phyloP scores from a whole-genome alignment of 2,797 vertebrate species.

The Hippocampus kuda region DNA sequence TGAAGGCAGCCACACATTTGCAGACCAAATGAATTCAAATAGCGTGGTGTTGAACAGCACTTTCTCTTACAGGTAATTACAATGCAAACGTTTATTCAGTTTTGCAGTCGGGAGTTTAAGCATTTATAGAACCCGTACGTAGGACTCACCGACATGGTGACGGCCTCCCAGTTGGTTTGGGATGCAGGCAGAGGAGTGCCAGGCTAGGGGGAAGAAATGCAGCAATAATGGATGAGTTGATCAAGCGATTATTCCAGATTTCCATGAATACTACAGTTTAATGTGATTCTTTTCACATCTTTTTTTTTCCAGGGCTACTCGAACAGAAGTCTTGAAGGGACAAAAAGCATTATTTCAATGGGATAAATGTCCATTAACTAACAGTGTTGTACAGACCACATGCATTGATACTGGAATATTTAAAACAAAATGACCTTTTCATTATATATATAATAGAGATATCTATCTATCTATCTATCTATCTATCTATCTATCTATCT shows the following conservation, averaged over 20 bases:
- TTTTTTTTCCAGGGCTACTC: neutral
- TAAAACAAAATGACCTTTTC: neutral
- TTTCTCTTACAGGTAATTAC: neutral
- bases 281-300: neutral
- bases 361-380: neutral
- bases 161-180: constrained; percentile 82
- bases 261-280: neutral
- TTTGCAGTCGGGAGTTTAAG: neutral
- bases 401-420: neutral
- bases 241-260: neutral
- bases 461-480: too few relatives aligned
- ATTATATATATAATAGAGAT: too few relatives aligned
- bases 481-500: too few relatives aligned
- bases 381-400: neutral
- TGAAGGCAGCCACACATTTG: neutral
- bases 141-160: constrained; percentile 79
- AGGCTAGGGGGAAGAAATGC: constrained; percentile 65
- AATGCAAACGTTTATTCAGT: neutral
- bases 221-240: constrained; percentile 12
- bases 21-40: neutral
- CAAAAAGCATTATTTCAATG: neutral
- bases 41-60: neutral
- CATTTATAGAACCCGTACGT: neutral
- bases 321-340: neutral
- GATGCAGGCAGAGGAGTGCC: constrained; percentile 72